A percentile compares a stretch with the other conserved stretches of the same genome.
Conservation (phyloP, 1,140 invertebrate species). For the Lepidurus packardi region DNA sequence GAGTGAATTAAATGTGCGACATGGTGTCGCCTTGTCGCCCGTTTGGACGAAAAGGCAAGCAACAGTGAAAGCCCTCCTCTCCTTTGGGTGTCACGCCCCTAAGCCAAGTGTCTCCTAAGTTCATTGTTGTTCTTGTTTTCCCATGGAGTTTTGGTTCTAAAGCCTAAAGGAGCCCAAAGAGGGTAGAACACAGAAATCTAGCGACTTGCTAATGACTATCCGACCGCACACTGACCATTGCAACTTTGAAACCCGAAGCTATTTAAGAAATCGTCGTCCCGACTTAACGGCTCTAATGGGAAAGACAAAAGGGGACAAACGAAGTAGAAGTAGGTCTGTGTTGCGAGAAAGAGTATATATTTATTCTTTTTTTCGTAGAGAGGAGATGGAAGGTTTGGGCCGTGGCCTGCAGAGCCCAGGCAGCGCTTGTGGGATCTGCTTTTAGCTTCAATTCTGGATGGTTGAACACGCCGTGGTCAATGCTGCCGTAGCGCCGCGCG, state of each 20-base stretch:
- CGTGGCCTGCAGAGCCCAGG: background rate
- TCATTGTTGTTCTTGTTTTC: too few species aligned
- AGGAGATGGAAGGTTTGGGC: background rate
- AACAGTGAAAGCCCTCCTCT: background rate
- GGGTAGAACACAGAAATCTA: background rate
- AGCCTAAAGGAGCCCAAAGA: background rate
- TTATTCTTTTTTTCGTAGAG: too few species aligned
- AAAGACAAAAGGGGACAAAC: conserved; percentile 19
- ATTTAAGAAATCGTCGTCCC: background rate
- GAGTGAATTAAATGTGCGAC: conserved; percentile 21
- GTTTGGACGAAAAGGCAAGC: background rate
- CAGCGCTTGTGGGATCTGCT: background rate
- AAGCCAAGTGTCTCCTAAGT: too few species aligned
- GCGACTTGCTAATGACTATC: conserved; percentile 13
- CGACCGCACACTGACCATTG: conserved; percentile 13
- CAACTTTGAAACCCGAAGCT: background rate
- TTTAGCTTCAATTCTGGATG: conserved; percentile 13
- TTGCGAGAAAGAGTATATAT: background rate
- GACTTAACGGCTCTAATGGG: background rate
- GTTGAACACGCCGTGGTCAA: conserved; percentile 20
- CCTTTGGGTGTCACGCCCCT: too few species aligned
- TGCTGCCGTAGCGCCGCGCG: conserved; percentile 12
- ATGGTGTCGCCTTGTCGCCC: background rate
- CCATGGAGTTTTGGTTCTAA: too few species aligned
- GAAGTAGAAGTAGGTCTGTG: background rate